phyloP scores from a whole-genome alignment of 2,113 vertebrate genomes.

The Prinia subflava region DNA sequence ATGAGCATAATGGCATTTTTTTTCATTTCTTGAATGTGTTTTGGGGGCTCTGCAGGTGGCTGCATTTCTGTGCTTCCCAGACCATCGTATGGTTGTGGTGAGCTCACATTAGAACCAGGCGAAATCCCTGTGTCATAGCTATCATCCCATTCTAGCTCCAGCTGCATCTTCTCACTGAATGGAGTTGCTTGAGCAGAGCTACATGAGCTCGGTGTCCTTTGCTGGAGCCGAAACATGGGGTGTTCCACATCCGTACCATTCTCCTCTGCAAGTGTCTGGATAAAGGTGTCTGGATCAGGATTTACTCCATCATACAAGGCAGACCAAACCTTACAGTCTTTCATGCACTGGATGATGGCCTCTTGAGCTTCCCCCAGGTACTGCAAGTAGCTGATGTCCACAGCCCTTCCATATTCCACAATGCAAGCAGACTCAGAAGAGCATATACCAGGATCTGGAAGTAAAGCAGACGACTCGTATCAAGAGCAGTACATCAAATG shows the following conservation, averaged over 20 bases:
- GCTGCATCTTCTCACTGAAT: conserved; percentile 65
- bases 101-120: conserved; percentile 63
- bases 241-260: not conserved
- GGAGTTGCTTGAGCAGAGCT: not conserved
- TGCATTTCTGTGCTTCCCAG: conserved; percentile 3
- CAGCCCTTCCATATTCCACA: conserved; percentile 82
- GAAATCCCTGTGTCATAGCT: conserved; percentile 88
- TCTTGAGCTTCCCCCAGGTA: conserved; percentile 89
- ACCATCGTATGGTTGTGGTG: not conserved
- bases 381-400: conserved; percentile 95
- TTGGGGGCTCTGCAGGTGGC: conserved; percentile 75
- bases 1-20: conserved; percentile 86
- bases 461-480: not conserved
- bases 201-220: not conserved
- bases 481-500: not conserved
- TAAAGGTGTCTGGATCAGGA: conserved; percentile 83
- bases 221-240: conserved; percentile 32
- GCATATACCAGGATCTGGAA: conserved; percentile 58
- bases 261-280: conserved; percentile 75
- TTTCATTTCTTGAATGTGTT: conserved; percentile 93
- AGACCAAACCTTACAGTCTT: conserved; percentile 90
- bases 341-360: conserved; percentile 81
- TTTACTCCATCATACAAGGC: conserved; percentile 88
- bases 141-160: conserved; percentile 96
- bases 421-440: conserved; percentile 78